Percentiles rank a stretch among this genome's conserved stretches.
Conservation (phyloP, 2,113 vertebrate species). For the Ctenomys sociabilis region DNA sequence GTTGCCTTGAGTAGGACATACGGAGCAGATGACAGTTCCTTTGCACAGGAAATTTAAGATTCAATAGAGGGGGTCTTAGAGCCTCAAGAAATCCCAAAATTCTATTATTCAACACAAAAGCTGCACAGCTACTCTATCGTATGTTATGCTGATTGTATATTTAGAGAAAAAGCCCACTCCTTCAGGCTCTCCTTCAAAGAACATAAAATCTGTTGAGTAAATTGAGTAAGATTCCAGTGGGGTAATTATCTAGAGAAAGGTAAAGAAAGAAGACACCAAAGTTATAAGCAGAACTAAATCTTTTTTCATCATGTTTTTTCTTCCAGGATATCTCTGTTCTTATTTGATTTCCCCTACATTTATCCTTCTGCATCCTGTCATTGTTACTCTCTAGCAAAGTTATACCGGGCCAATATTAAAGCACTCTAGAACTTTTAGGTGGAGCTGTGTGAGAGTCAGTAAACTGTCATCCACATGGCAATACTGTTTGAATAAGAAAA, state of each 20-base stretch:
- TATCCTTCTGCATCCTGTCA: background rate
- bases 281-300: background rate
- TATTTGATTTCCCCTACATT: background rate
- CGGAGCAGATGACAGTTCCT: background rate
- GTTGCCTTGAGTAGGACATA: background rate
- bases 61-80: background rate
- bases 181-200: background rate
- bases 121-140: background rate
- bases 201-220: background rate
- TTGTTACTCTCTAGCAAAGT: constrained; percentile 3
- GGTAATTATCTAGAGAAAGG: background rate
- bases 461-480: background rate
- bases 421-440: background rate
- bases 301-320: background rate
- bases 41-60: constrained; percentile 1
- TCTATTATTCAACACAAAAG: background rate
- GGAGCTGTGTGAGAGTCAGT: background rate
- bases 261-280: background rate
- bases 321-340: background rate
- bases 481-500: constrained; percentile 10
- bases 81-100: background rate
- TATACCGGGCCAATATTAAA: background rate
- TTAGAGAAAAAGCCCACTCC: background rate
- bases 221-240: constrained; percentile 7
- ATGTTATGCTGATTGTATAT: background rate